These are phyloP conservation scores for Aplochiton taeniatus DNA, from an alignment of 2,797 vertebrate genomes.

Conservation along the genomic window DNA sequence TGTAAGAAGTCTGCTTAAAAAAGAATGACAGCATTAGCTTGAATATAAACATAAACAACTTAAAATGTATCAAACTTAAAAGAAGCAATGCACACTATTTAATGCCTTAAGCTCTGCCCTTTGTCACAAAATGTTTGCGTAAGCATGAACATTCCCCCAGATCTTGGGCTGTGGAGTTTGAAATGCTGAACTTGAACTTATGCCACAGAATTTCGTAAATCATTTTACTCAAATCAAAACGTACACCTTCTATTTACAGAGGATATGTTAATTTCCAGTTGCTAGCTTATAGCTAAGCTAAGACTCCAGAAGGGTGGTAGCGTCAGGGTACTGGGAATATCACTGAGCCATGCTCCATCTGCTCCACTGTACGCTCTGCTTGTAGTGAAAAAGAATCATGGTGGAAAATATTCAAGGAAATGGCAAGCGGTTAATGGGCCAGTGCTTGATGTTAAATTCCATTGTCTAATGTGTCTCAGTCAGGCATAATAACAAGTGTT, in stretches of 20 bases:
- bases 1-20: too few relatives aligned
- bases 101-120: too few relatives aligned
- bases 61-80: too few relatives aligned
- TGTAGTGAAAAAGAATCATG: constrained; percentile 45
- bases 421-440: constrained; percentile 73
- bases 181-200: too few relatives aligned
- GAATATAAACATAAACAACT: too few relatives aligned
- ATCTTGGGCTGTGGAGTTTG: too few relatives aligned
- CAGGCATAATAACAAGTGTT: constrained; percentile 68
- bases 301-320: constrained; percentile 1
- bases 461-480: constrained; percentile 74
- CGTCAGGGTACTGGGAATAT: neutral
- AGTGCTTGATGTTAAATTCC: constrained; percentile 74
- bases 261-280: neutral
- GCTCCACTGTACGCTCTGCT: constrained; percentile 14
- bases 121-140: too few relatives aligned
- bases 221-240: too few relatives aligned
- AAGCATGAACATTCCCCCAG: too few relatives aligned
- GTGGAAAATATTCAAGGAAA: constrained; percentile 77
- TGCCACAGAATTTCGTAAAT: too few relatives aligned
- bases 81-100: too few relatives aligned
- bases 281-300: neutral
- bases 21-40: too few relatives aligned
- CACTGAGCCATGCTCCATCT: constrained; percentile 8
- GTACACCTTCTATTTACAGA: neutral